Percentiles rank a stretch among this genome's conserved stretches.
Evolutionary conservation across 2,797 vertebrate species (phyloP).

Genomic region (Fundulus diaphanus): DNA sequence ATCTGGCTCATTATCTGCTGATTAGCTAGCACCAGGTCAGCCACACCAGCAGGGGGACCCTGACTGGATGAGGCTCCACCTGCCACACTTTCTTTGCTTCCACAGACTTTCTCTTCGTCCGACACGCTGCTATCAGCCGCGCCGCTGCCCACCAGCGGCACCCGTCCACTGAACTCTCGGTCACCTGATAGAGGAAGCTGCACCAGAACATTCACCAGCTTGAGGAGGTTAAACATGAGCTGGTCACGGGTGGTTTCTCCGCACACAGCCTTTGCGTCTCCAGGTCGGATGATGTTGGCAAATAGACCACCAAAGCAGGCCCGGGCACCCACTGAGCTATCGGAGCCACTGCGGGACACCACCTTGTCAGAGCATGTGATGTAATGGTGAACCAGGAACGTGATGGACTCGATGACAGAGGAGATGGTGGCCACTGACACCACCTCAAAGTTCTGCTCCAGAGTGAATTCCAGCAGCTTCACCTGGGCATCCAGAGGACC

Average conservation of each 20-base stretch:
- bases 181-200: constrained; percentile 95
- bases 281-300: constrained; percentile 96
- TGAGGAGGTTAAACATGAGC: constrained; percentile 97
- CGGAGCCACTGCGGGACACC: constrained; percentile 95
- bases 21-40: constrained; percentile 96
- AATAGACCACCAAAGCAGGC: constrained; percentile 98
- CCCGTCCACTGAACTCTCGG: constrained; percentile 92
- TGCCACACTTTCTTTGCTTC: constrained; percentile 90
- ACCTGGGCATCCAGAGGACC: constrained; percentile 98
- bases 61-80: constrained; percentile 83
- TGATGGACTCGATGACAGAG: constrained; percentile 96
- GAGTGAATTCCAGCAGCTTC: constrained; percentile 95
- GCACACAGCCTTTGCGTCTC: constrained; percentile 95
- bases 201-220: constrained; percentile 95
- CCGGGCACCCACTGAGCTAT: constrained; percentile 95
- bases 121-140: constrained; percentile 92
- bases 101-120: constrained; percentile 98
- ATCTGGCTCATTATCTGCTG: constrained; percentile 99
- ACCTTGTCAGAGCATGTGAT: constrained; percentile 98
- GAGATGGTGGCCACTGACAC: constrained; percentile 96
- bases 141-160: constrained; percentile 82
- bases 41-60: constrained; percentile 89
- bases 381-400: constrained; percentile 97
- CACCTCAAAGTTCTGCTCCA: constrained; percentile 98
- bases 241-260: constrained; percentile 98